Base-by-base conservation (phyloP, 2,888 invertebrate species). In the Teinopalpus imperialis region DNA sequence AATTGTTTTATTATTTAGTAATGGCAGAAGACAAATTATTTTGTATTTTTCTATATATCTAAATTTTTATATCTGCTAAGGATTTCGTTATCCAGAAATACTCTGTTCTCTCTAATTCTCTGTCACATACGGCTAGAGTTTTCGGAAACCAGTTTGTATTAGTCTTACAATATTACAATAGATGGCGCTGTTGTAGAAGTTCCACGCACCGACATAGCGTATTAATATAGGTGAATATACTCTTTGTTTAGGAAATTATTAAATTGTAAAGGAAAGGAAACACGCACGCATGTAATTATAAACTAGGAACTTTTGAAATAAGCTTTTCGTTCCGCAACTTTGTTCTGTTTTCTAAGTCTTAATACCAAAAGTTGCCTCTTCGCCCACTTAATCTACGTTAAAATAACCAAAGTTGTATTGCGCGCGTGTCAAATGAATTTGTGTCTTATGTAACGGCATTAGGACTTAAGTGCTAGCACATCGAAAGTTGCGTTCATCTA, bases 401-500 rank as follows among this genome's bases (percentile, higher is more conserved):
- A 31, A 42, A 27, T 16, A 37, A 40, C 40, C n/a, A 41, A 27
- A 27, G 7, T 26, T 27, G 5, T 4, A 4, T 6, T 6, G 27
- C 12, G 12, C 20, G 2, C 13, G 8, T 12, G 45, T 7, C 47
- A 36, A 39, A 41, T 40, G 44, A 61, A 52, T 52, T 55, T 54
- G 40, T 27, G 45, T 52, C 60, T 53, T 67, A 61, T 48, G 18
- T 2, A 30, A 1, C 37, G 2, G 16, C 0, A 20, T 43, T 64
- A 63, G 51, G 52, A 45, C 8, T 44, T 46, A 42, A 4, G 39
- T 18, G 10, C 3, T 8, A 14, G 59, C 30, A 54, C 48, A 46
- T 34, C 36, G 47, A 53, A 44, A 26, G 31, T 60, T 51, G 58
- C 46, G 30, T 52, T 55, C 52, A 79, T 87, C 75, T 77, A 79